These are phyloP conservation scores for Mus pahari DNA, from an alignment of 2,113 vertebrate genomes.

Conservation along the genomic window DNA sequence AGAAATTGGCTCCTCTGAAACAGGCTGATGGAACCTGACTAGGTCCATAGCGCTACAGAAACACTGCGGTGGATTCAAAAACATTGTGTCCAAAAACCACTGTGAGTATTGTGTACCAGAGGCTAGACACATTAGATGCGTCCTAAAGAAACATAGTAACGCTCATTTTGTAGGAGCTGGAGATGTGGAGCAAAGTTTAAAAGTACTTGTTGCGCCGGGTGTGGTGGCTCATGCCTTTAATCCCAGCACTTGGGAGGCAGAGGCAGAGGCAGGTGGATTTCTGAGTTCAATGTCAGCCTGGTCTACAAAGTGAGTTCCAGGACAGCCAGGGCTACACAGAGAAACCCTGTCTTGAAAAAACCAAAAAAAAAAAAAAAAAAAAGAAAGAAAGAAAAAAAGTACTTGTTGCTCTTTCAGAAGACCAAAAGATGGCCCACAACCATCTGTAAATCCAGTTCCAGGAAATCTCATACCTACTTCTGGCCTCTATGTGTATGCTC, in stretches of 20 bases:
- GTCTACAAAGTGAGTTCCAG: too few relatives aligned
- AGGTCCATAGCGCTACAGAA: background rate
- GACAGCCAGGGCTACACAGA: too few relatives aligned
- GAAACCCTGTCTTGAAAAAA: too few relatives aligned
- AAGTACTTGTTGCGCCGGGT: background rate
- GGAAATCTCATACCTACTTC: background rate
- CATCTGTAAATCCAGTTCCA: background rate
- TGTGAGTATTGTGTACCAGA: background rate
- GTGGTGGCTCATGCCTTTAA: too few relatives aligned
- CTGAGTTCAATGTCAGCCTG: too few relatives aligned
- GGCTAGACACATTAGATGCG: background rate
- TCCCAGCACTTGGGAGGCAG: too few relatives aligned
- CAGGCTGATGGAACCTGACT: too few relatives aligned
- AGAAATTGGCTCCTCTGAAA: background rate
- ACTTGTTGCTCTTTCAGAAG: background rate
- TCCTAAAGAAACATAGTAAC: background rate
- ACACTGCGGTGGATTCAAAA: background rate
- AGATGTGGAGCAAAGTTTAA: background rate
- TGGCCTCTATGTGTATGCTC: background rate
- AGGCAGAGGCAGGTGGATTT: too few relatives aligned
- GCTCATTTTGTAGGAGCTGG: background rate
- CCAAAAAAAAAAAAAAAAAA: too few relatives aligned
- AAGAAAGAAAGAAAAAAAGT: too few relatives aligned
- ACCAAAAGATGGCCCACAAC: background rate
- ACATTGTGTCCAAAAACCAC: background rate